Conservation (phyloP, 1,140 invertebrate species). For the Maconellicoccus hirsutus region DNA sequence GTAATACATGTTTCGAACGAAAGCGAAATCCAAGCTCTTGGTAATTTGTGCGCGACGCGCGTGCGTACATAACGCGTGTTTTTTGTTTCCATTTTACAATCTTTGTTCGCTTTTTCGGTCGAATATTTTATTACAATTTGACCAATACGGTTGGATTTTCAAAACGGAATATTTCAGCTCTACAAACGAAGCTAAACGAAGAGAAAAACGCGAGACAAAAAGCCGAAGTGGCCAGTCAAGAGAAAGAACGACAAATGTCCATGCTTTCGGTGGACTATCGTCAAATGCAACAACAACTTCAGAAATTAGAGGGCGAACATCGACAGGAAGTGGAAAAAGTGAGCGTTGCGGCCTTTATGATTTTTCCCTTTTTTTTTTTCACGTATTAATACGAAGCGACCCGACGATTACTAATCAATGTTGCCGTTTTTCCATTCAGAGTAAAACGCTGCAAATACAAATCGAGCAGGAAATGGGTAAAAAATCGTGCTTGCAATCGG, state of each 20-base stretch:
- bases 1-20: no score
- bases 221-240: conserved; percentile 69
- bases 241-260: conserved; percentile 85
- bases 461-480: conserved; percentile 81
- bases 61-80: no score
- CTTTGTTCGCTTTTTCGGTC: no score
- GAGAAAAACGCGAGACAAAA: conserved; percentile 73
- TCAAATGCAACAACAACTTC: conserved; percentile 77
- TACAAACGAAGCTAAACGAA: conserved; percentile 82
- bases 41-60: no score
- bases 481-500: conserved; percentile 55
- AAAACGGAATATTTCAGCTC: conserved; percentile 52
- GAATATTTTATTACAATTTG: no score
- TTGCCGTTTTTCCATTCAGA: conserved; percentile 32
- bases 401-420: not conserved
- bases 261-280: conserved; percentile 87
- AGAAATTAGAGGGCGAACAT: conserved; percentile 80
- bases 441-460: conserved; percentile 64
- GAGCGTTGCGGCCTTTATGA: not conserved
- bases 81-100: no score
- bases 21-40: no score
- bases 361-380: not conserved
- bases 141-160: no score
- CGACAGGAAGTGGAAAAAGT: conserved; percentile 79
- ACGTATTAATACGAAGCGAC: no score